Evolutionary conservation across 2,888 invertebrate species (phyloP).

Genomic region (Iphiclides podalirius): DNA sequence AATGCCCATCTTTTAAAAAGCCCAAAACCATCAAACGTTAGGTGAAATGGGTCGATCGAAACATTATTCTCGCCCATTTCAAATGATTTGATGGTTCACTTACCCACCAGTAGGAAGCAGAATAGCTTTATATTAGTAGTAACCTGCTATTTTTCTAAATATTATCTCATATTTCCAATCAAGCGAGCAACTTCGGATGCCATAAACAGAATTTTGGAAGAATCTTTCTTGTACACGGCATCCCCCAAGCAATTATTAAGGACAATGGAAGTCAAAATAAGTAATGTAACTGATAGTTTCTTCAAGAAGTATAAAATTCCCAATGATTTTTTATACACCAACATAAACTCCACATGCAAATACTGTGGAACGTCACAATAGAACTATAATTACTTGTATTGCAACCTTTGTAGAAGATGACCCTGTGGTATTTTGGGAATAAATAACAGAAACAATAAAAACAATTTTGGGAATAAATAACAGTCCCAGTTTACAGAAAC

Average conservation of each 20-base stretch:
- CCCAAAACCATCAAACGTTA: constrained; percentile 19
- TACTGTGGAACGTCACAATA: too few species aligned
- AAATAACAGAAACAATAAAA: too few species aligned
- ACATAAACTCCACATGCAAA: constrained; percentile 27
- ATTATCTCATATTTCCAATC: background rate
- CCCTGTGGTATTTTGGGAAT: too few species aligned
- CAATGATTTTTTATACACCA: constrained; percentile 25
- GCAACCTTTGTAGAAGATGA: constrained; percentile 28
- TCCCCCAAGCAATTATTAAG: constrained; percentile 31
- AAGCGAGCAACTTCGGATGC: constrained; percentile 7
- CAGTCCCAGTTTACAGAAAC: too few species aligned
- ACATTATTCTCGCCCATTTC: too few species aligned
- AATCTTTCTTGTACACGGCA: constrained; percentile 35
- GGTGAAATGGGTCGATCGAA: constrained; percentile 29
- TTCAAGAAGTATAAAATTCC: constrained; percentile 32
- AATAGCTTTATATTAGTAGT: too few species aligned
- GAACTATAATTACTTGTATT: constrained; percentile 29
- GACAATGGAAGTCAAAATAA: constrained; percentile 34
- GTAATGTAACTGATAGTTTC: constrained; percentile 9
- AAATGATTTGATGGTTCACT: too few species aligned
- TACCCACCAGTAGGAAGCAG: too few species aligned
- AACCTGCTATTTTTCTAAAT: too few species aligned
- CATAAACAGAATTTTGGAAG: constrained; percentile 25
- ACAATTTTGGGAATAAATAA: too few species aligned
- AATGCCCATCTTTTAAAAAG: constrained; percentile 21